These are phyloP conservation scores for Sminthurinus aureus DNA, from an alignment of 2,888 invertebrate genomes.

Conservation along the genomic window DNA sequence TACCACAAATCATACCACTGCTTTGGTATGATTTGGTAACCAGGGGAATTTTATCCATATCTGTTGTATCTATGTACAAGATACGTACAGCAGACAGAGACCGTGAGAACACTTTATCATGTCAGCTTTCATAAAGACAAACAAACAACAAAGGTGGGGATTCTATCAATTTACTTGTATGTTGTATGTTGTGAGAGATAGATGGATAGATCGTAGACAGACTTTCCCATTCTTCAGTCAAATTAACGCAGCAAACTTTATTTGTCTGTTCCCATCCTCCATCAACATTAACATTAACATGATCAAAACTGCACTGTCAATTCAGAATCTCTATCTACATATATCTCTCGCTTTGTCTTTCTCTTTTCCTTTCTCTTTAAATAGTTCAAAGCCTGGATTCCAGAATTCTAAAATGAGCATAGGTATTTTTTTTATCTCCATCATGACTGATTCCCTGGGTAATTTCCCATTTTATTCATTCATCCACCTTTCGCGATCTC, in stretches of 20 bases:
- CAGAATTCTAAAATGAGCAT: no score
- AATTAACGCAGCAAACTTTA: not conserved
- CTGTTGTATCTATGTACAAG: no score
- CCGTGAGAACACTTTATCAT: not conserved
- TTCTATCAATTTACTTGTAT: not conserved
- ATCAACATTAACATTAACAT: not conserved
- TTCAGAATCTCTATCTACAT: not conserved
- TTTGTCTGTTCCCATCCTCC: not conserved
- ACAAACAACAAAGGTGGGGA: not conserved
- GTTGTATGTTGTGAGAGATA: no score
- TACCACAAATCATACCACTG: no score
- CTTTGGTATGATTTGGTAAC: no score
- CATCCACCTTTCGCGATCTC: no score
- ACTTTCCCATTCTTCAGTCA: not conserved
- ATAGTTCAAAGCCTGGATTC: no score
- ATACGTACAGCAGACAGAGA: no score
- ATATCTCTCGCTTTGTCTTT: not conserved
- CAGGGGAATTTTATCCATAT: no score
- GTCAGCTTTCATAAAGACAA: slow-evolving; percentile 1
- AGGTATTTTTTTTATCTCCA: no score
- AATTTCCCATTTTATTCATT: no score
- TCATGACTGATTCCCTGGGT: no score
- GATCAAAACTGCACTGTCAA: not conserved
- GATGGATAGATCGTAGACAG: not conserved
- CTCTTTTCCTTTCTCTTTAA: not conserved